Base-by-base conservation (phyloP, 1,140 invertebrate species). In the Ditylenchus dipsaci region DNA sequence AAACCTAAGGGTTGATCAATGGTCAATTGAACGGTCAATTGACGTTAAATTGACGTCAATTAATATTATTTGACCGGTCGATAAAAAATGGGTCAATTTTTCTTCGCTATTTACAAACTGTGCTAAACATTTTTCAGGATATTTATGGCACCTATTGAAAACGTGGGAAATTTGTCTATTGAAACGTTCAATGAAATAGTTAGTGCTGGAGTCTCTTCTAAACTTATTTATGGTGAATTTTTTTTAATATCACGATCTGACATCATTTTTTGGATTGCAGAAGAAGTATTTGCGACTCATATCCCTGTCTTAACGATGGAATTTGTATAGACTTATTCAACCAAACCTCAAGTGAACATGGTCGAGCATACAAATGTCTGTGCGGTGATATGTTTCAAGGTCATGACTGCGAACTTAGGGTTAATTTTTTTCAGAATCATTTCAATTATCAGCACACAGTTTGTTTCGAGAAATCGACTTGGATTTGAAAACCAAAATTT, bases 241-340 rank as follows among this genome's bases (percentile, higher is more conserved):
- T 9, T 11, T 63, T 23, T 9, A 1, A 9, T 19, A 26, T 49
- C 5, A 1, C 45, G 45, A 43, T 61, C 11, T 19, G 1, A 19
- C 19, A 9, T n/a, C 11, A 53, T 5, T 5, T 53, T 53, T 30
- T 0, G 5, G 17, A 26, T 63, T 71, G 21, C 61, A 71, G 69
- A 71, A 61, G 66, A 19, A 30, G 21, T 21, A 47, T 71, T 42
- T 71, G 69, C 42, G 69, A 69, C 17, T 26, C 57, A 38, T 71
- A 67, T 71, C 69, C 69, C 19, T 71, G 69, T 58, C 68, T 67
- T 56, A 71, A 71, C 33, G 69, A 71, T 58, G 69, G 69, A 1
- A 11, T 30, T 38, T 71, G 69, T 42, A 21, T 71, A 23, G 68
- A 71, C 33, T 8, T 53, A 26, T 70, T 66, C 9, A 69, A 69